phyloP scores from a whole-genome alignment of 2,113 vertebrate species.

The Perccottus glenii region DNA sequence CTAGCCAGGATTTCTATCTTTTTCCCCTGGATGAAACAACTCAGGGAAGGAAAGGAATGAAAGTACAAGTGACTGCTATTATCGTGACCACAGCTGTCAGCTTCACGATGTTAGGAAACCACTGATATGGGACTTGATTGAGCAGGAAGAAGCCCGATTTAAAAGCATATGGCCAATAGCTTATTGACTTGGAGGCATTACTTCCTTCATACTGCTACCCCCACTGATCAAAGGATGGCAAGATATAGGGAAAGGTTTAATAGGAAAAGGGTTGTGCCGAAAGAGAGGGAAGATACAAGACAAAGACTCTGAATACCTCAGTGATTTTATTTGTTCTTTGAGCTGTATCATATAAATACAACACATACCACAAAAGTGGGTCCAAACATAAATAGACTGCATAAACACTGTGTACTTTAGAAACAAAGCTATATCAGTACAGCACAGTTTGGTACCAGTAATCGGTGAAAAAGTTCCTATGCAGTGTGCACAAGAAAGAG shows the following conservation, averaged over 20 bases:
- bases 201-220: slow-evolving; percentile 49
- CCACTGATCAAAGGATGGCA: slow-evolving; percentile 65
- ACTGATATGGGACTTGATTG: slow-evolving; percentile 11
- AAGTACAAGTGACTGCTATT: background rate
- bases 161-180: slow-evolving; percentile 23
- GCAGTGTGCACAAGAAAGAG: too few relatives aligned
- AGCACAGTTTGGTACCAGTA: too few relatives aligned
- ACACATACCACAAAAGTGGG: too few relatives aligned
- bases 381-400: too few relatives aligned
- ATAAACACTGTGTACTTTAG: too few relatives aligned
- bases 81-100: slow-evolving; percentile 29
- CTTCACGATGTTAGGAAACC: background rate
- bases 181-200: slow-evolving; percentile 22
- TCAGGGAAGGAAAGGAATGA: slow-evolving; percentile 5
- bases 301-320: slow-evolving; percentile 14
- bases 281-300: slow-evolving; percentile 17
- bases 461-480: too few relatives aligned
- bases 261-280: slow-evolving; percentile 30
- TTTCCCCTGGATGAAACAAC: slow-evolving; percentile 25
- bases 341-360: too few relatives aligned
- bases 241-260: slow-evolving; percentile 51
- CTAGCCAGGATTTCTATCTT: slow-evolving; percentile 44
- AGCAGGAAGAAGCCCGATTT: slow-evolving; percentile 25
- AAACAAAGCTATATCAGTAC: too few relatives aligned
- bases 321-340: too few relatives aligned